Percentiles rank a stretch among this genome's conserved stretches.
Evolutionary conservation across 2,888 invertebrate species (phyloP).

Genomic region (Hedychridium roseum): DNA sequence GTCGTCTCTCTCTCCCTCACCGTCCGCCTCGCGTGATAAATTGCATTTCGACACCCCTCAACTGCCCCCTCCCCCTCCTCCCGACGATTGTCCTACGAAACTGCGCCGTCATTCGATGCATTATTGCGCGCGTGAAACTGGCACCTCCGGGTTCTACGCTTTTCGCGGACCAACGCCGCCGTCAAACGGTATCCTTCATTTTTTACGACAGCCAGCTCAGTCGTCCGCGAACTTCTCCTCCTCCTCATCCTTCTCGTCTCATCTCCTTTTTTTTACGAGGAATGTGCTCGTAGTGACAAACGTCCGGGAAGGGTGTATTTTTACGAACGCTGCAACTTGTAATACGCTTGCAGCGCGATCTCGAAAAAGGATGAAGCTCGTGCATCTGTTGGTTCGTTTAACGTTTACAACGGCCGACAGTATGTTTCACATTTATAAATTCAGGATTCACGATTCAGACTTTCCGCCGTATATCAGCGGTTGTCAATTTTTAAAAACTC

Average conservation of each 20-base stretch:
- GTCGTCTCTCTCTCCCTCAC: slow-evolving; percentile 1
- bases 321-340: too few relatives aligned
- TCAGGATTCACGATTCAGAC: too few relatives aligned
- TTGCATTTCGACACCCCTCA: slow-evolving; percentile 51
- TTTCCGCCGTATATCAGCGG: too few relatives aligned
- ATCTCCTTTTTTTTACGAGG: too few relatives aligned
- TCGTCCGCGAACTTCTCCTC: neutral
- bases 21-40: slow-evolving; percentile 44
- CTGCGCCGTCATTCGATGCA: slow-evolving; percentile 42
- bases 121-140: slow-evolving; percentile 32
- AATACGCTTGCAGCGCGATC: too few relatives aligned
- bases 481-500: too few relatives aligned
- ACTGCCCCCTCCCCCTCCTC: neutral
- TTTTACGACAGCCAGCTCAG: slow-evolving; percentile 2
- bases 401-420: too few relatives aligned
- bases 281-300: too few relatives aligned
- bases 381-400: too few relatives aligned
- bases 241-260: slow-evolving; percentile 4
- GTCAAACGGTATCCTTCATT: slow-evolving; percentile 11
- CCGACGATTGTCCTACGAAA: slow-evolving; percentile 36
- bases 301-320: too few relatives aligned
- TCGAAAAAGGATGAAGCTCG: too few relatives aligned
- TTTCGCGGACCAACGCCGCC: slow-evolving; percentile 10
- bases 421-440: too few relatives aligned
- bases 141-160: slow-evolving; percentile 11